phyloP scores from a whole-genome alignment of 2,888 invertebrate genomes.

The Ophioninae sp. region DNA sequence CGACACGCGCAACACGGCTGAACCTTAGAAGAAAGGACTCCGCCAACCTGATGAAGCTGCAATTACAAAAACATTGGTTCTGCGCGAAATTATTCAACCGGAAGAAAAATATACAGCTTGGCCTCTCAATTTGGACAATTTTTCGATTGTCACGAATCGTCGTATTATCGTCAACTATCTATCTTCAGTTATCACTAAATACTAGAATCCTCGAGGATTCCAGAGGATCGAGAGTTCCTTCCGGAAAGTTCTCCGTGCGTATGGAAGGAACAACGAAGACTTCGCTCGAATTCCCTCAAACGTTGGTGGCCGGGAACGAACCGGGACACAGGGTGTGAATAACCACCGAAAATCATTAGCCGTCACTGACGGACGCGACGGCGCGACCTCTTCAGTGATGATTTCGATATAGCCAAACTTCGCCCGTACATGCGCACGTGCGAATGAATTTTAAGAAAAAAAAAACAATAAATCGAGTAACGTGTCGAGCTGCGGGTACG shows the following conservation, averaged over 20 bases:
- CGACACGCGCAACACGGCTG: neutral
- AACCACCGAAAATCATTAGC: neutral
- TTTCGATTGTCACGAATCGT: neutral
- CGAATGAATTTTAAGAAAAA: neutral
- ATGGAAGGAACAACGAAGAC: no score
- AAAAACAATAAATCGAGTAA: neutral
- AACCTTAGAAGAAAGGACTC: neutral
- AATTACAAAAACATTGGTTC: neutral
- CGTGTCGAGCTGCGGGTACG: constrained; percentile 40
- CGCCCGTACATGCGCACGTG: constrained; percentile 13
- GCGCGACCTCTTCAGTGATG: constrained; percentile 20
- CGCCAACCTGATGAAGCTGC: neutral
- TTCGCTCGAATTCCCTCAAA: neutral
- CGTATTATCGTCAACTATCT: neutral
- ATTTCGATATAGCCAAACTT: constrained; percentile 49
- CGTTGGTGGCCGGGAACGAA: neutral
- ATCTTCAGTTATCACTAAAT: neutral
- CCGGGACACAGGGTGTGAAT: constrained; percentile 21
- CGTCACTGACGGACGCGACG: neutral
- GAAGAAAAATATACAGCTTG: neutral
- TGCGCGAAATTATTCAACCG: neutral
- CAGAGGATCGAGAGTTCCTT: neutral
- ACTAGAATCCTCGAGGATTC: neutral
- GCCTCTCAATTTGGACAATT: neutral
- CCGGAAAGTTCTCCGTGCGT: neutral